Percentiles rank a stretch among this genome's conserved stretches.
phyloP scores from a whole-genome alignment of 92 coral and sea anemone species.

The Zoanthus sansibaricus region DNA sequence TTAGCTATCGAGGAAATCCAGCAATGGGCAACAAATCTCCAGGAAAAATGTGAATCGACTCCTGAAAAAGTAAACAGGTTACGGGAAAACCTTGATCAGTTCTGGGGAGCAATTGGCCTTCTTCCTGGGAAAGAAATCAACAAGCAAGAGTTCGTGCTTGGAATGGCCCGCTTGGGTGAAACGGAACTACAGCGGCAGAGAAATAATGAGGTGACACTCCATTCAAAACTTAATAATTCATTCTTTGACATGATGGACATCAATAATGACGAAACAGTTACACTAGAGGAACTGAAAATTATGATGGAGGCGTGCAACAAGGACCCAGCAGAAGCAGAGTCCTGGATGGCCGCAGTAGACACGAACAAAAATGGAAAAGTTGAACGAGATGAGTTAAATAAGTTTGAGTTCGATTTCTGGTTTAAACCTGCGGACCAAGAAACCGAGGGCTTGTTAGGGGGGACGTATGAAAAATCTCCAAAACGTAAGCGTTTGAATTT shows the following conservation, averaged over 20 bases:
- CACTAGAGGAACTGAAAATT: slow-evolving; percentile 65
- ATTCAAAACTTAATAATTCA: slow-evolving; percentile 64
- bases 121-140: slow-evolving; percentile 67
- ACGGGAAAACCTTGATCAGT: slow-evolving; percentile 43
- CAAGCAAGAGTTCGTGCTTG: slow-evolving; percentile 63
- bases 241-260: slow-evolving; percentile 76
- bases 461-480: slow-evolving; percentile 31
- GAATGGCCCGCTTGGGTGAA: slow-evolving; percentile 66
- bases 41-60: slow-evolving; percentile 60
- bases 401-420: slow-evolving; percentile 75
- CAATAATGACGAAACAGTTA: slow-evolving; percentile 71
- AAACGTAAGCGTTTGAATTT: slow-evolving; percentile 6
- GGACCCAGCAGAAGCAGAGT: slow-evolving; percentile 64
- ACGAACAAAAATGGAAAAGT: slow-evolving; percentile 74
- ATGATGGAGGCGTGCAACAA: slow-evolving; percentile 76
- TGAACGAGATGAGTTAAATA: slow-evolving; percentile 68
- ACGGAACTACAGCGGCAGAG: slow-evolving; percentile 63
- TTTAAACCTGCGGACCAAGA: slow-evolving; percentile 65
- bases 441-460: slow-evolving; percentile 50
- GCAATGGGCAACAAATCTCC: slow-evolving; percentile 72
- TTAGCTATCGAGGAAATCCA: slow-evolving; percentile 67
- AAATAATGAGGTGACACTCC: slow-evolving; percentile 58
- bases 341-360: slow-evolving; percentile 75
- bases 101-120: slow-evolving; percentile 76
- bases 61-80: slow-evolving; percentile 51